Base-by-base conservation (phyloP, 2,113 vertebrate species). In the Pygoscelis antarcticus region DNA sequence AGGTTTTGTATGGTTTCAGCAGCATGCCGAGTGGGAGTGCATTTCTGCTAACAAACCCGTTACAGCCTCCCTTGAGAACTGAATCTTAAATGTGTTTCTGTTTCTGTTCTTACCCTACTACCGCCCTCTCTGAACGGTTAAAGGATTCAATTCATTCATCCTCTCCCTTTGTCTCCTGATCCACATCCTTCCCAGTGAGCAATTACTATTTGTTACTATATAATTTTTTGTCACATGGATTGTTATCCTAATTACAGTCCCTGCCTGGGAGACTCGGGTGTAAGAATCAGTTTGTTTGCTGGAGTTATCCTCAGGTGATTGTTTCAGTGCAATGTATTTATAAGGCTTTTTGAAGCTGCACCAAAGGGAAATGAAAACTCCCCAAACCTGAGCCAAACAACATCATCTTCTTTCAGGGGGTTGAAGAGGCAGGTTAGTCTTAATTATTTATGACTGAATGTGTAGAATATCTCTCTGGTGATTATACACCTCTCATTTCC, bases 361-460 rank as follows among this genome's bases (percentile, higher is more conserved):
- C 89, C 52, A 19, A 52, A 89, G 90, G 58, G 95, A 95, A 95
- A 96, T 65, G 42, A 94, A 47, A 74, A 54, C 32, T 81, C 69
- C 32, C 44, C 64, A 87, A 55, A 55, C 55, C 87, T 32, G 47
- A 93, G 85, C 87, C 87, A 97, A 89, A 94, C 30, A 27, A 93
- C 57, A 80, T 94, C 89, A 68, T 83, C 62, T 96, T 74, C 79
- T 87, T 89, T 77, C 29, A 14, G 88, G 3, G 30, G 78, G 84
- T 70, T 80, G 90, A 87, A 78, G 77, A 85, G 60, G 87, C 85
- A 95, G 80, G 77, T 94, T 94, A 89, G 64, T 72, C 89, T 95
- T 95, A 89, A 96, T 97, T 97, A 96, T 95, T 97, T 80, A 95
- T 76, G 93, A 85, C 77, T 61, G 72, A 83, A 81, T n/a, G 47